These are phyloP conservation scores for Rhadinocentrus ornatus DNA, from an alignment of 2,797 vertebrate species.

Conservation along the genomic window DNA sequence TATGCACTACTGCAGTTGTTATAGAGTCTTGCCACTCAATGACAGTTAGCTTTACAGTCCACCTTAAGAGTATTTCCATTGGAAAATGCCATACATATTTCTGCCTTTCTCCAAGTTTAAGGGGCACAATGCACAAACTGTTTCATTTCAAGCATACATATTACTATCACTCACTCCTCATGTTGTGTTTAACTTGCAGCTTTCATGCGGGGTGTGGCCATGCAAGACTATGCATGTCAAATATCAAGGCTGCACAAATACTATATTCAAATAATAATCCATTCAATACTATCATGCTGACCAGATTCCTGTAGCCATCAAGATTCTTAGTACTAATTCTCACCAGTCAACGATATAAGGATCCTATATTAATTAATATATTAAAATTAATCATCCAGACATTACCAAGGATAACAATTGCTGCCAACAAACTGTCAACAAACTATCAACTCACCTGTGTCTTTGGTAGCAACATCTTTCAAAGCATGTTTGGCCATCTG, in stretches of 20 bases:
- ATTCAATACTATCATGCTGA: background rate
- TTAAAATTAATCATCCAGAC: no score
- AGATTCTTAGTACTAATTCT: background rate
- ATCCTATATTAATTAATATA: conserved; percentile 2
- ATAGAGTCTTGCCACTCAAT: background rate
- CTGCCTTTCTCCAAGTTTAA: background rate
- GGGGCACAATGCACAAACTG: background rate
- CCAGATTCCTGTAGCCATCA: background rate
- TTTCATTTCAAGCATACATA: background rate
- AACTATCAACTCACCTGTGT: conserved; percentile 77
- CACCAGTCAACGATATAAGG: background rate
- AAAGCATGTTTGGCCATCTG: conserved; percentile 83
- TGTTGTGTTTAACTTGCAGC: background rate
- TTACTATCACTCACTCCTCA: background rate
- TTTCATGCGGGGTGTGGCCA: background rate
- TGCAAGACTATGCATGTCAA: background rate
- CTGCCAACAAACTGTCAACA: background rate
- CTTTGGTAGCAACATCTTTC: conserved; percentile 78
- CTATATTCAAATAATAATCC: background rate
- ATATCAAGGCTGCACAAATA: background rate
- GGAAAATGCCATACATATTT: conserved; percentile 3
- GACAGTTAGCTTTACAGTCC: background rate
- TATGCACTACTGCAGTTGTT: background rate
- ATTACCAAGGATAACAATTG: background rate
- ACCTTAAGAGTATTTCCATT: background rate